Base-by-base conservation (phyloP, 2,797 vertebrate species). In the Oceanodroma leucorhoa region DNA sequence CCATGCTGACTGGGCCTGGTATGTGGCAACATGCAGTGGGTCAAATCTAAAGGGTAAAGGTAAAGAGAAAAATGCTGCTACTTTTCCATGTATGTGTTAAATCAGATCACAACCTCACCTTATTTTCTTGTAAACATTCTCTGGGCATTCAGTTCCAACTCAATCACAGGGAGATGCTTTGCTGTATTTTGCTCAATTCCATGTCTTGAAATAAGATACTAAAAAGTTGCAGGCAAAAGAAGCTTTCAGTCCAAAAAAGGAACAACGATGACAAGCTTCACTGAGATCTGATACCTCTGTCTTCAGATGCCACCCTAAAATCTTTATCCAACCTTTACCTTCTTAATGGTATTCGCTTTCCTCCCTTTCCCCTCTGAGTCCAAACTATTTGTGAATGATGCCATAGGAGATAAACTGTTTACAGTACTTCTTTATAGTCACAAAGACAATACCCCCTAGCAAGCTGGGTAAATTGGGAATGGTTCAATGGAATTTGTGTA, bases 11-110 rank as follows among this genome's bases (percentile, higher is more conserved):
- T 38, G 32, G 23, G 40, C 20, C 40, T 54, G 41, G 26, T 36
- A 34, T 3, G 15, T 1, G 0, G 24, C 3, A 1, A 36, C 17
- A 53, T 34, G 17, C 36, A 64, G 10, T 40, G 26, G 29, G 21
- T 50, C 3, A 0, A 87, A 41, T 36, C 65, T 83, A 40, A 65
- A 71, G 22, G 22, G 55, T 40, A 50, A 92, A 78, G 14, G 32
- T 36, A 65, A 77, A 79, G 22, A 75, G 45, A 75, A 70, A 69
- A 84, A 51, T 46, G 29, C 46, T 81, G 16, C 27, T 65, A 67
- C 40, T 87, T 46, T 60, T 78, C 36, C 14, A 20, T 27, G 20
- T 19, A 14, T 36, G 17, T 46, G 7, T 71, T 76, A 58, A 89
- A 93, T 58, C 40, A 54, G 36, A 77, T 45, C 41, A 75, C 20